A percentile compares a stretch with the other conserved stretches of the same genome.
phyloP scores from a whole-genome alignment of 2,797 vertebrate species.

The Amazona ochrocephala region DNA sequence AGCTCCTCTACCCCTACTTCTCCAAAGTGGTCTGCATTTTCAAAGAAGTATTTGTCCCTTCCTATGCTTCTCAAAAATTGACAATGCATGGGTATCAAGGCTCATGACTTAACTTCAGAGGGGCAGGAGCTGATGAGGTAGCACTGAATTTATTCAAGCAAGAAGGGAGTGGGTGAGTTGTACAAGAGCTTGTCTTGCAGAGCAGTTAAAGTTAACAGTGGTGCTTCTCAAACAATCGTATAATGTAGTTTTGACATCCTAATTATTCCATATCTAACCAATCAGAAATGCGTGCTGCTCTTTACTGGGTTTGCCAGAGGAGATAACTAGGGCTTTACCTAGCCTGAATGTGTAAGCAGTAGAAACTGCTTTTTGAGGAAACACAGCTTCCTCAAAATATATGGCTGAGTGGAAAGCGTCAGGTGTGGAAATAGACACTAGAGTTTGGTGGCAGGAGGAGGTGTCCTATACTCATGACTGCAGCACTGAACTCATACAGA shows the following conservation, averaged over 20 bases:
- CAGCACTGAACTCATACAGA: neutral
- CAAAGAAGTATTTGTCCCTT: neutral
- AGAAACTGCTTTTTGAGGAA: neutral
- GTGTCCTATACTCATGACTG: accelerated
- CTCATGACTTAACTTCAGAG: neutral
- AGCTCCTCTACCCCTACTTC: neutral
- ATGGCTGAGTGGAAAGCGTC: neutral
- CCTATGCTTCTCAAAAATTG: neutral
- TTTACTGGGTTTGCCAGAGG: neutral
- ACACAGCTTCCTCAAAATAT: neutral
- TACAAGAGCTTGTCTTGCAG: neutral
- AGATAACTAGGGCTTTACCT: neutral
- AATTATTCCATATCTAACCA: neutral
- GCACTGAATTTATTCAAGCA: neutral
- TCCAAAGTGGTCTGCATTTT: neutral
- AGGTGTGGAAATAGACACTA: neutral
- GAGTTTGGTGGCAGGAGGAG: neutral
- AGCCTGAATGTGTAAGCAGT: neutral
- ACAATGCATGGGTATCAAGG: neutral
- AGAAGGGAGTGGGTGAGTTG: neutral
- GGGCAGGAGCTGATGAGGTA: neutral
- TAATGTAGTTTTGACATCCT: neutral
- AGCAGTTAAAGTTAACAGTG: neutral
- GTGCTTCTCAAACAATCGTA: neutral
- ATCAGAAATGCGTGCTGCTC: neutral